Conservation (phyloP, 2,888 invertebrate species). For the Hydropsyche betteni region DNA sequence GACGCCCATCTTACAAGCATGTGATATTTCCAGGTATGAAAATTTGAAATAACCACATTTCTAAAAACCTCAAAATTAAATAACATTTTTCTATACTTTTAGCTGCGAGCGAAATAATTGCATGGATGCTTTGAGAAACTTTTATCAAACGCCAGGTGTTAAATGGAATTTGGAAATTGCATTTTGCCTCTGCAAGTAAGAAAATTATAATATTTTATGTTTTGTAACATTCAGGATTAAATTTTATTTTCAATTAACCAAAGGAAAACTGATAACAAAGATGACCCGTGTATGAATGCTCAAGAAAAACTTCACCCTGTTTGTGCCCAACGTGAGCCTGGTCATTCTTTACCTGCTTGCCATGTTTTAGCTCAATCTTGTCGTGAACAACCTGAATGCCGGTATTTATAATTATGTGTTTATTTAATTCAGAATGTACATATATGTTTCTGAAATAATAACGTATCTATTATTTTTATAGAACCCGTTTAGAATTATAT, state of each 20-base stretch:
- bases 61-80: not conserved
- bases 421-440: not conserved
- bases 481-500: constrained; percentile 83
- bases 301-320: constrained; percentile 90
- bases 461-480: constrained; percentile 56
- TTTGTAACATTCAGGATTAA: not conserved
- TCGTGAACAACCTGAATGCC: constrained; percentile 83
- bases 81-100: constrained; percentile 49
- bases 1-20: constrained; percentile 86
- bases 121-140: constrained; percentile 85
- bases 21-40: constrained; percentile 65
- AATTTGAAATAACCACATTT: constrained; percentile 3
- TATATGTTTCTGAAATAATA: not conserved
- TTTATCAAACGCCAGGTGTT: constrained; percentile 83
- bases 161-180: constrained; percentile 90
- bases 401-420: constrained; percentile 63
- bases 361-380: constrained; percentile 85
- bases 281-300: constrained; percentile 87
- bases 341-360: constrained; percentile 83
- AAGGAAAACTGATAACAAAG: constrained; percentile 87
- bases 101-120: constrained; percentile 86
- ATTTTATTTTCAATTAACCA: constrained; percentile 52
- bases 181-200: constrained; percentile 93
- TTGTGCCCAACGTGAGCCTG: constrained; percentile 83
- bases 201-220: not conserved